Base-by-base conservation (phyloP, 2,113 vertebrate genomes). In the Hippocampus zosterae region DNA sequence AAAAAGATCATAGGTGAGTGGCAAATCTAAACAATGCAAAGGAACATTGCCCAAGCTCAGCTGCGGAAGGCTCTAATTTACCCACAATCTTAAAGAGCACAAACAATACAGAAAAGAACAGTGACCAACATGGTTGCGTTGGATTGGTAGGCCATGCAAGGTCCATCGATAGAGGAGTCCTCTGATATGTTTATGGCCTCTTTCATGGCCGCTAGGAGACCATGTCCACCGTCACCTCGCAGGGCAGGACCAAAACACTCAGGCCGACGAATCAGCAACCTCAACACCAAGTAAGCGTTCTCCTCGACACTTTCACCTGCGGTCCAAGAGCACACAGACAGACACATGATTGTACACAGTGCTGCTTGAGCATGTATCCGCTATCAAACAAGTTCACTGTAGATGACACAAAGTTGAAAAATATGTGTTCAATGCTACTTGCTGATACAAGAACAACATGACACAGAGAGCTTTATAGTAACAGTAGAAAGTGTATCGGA, bases 201-300 rank as follows among this genome's bases (percentile, higher is more conserved):
- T 69, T 95, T 93, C 91, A 98, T 95, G 57, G 92, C 94, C 65
- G 93, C 91, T 2, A 98, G 90, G 8, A 98, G 92, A 11, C 96
- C 96, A 2, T 95, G 88, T 33, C 96, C 96, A 2, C 94, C 94
- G 77, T 98, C 95, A 21, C 96, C 96, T 76, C 92, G 88, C 71
- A 98, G 76, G 9, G 96, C 96, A 25, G 96, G 96, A 56, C 96
- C 96, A 59, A 98, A 98, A 77, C 96, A 98, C 72, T 98, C 96
- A 0, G 96, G 96, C 4, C 93, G 93, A 57, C 96, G 93, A 82
- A 98, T 98, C 76, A 98, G 91, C 65, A 98, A 77, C 63, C 94
- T 92, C 82, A 98, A 91, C 60, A 97, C 96, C 3, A 96, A 93
- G 7, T 96, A 98, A 23, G 96, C 95, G 8, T 98, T 98, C 77